Conservation (phyloP, 2,888 invertebrate species). For the Caenorhabditis sp. region DNA sequence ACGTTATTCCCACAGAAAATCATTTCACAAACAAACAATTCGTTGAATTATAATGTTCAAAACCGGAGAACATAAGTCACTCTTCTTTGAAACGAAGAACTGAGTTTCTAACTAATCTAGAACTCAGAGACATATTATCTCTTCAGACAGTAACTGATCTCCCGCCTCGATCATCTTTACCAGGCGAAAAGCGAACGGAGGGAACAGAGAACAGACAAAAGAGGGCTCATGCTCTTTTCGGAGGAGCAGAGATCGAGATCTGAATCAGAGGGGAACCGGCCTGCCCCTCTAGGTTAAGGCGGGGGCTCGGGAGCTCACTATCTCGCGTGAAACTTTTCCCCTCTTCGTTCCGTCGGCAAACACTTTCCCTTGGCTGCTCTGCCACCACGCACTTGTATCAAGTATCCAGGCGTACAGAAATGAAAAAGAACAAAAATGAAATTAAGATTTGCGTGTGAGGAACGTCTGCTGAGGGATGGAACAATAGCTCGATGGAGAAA, state of each 20-base stretch:
- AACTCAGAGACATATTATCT: too few relatives aligned
- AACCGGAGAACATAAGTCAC: too few relatives aligned
- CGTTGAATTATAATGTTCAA: too few relatives aligned
- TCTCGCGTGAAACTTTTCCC: conserved; percentile 42
- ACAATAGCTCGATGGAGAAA: conserved; percentile 8
- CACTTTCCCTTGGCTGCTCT: conserved; percentile 27
- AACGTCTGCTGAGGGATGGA: conserved; percentile 17
- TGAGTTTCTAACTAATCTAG: neutral
- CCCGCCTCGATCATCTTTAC: neutral
- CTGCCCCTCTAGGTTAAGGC: conserved; percentile 16
- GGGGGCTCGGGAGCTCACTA: conserved; percentile 42
- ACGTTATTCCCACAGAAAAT: neutral
- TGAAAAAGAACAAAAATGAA: neutral
- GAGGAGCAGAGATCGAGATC: conserved; percentile 45
- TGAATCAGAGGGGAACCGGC: conserved; percentile 39
- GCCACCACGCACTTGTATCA: conserved; percentile 53
- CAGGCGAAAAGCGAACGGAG: neutral
- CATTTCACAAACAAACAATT: too few relatives aligned
- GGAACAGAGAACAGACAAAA: conserved; percentile 4
- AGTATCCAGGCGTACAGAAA: conserved; percentile 49
- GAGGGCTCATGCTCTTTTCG: neutral
- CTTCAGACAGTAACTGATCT: too few relatives aligned
- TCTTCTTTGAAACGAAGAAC: too few relatives aligned
- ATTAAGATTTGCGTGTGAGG: too few relatives aligned
- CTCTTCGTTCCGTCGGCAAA: conserved; percentile 39